A percentile compares a stretch with the other conserved stretches of the same genome.
Evolutionary conservation across 2,113 vertebrate genomes (phyloP).

Genomic region (Chionodraco myersi): DNA sequence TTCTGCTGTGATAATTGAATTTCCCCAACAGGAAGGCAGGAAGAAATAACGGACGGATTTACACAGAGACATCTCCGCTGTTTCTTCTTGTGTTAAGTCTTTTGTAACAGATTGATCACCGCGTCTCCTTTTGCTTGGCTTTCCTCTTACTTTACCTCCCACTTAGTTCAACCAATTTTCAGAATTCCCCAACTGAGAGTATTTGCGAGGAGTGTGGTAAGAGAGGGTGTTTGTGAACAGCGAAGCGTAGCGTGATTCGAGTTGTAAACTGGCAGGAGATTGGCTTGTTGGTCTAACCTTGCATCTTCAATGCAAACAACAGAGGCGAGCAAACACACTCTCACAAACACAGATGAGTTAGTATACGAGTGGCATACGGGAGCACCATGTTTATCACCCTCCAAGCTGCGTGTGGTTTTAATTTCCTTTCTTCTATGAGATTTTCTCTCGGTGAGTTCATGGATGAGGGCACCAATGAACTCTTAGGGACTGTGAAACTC

Average conservation of each 20-base stretch:
- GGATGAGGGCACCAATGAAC: slow-evolving; percentile 29
- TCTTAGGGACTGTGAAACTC: slow-evolving; percentile 50
- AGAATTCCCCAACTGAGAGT: slow-evolving; percentile 20
- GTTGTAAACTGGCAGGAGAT: slow-evolving; percentile 66
- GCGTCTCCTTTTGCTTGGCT: slow-evolving; percentile 8
- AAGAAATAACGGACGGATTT: slow-evolving; percentile 62
- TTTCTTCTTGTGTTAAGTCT: slow-evolving; percentile 12
- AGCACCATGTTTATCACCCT: slow-evolving; percentile 45
- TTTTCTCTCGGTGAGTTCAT: slow-evolving; percentile 3
- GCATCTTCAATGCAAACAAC: slow-evolving; percentile 59
- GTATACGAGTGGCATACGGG: slow-evolving; percentile 33
- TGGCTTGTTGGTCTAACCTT: slow-evolving; percentile 62
- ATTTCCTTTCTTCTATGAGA: slow-evolving; percentile 53
- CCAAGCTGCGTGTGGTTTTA: slow-evolving; percentile 37
- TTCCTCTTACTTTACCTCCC: slow-evolving; percentile 43
- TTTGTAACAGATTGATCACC: slow-evolving; percentile 27
- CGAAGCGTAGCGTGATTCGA: slow-evolving; percentile 44
- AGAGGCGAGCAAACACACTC: slow-evolving; percentile 13
- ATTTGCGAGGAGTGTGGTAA: background rate
- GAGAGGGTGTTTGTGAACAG: slow-evolving; percentile 40
- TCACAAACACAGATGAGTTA: slow-evolving; percentile 3
- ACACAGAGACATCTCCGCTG: slow-evolving; percentile 7
- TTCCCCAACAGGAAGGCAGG: slow-evolving; percentile 25
- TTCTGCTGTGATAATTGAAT: slow-evolving; percentile 59
- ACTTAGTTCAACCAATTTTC: slow-evolving; percentile 34